phyloP scores from a whole-genome alignment of 1,140 invertebrate species.

The Gonioctena quinquepunctata region DNA sequence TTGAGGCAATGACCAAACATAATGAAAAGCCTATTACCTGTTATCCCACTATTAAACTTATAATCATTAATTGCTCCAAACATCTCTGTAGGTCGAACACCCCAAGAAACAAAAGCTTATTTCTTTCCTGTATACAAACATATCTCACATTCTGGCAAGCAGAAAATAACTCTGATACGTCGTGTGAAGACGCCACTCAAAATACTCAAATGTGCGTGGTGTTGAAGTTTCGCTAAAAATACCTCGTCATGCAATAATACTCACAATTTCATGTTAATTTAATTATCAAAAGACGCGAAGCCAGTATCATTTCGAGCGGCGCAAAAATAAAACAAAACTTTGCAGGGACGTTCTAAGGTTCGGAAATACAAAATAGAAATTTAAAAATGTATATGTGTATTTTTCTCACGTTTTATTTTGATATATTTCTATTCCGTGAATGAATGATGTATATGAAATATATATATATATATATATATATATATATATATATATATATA shows the following conservation, averaged over 20 bases:
- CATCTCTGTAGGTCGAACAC: neutral
- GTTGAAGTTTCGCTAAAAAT: neutral
- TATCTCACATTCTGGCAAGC: neutral
- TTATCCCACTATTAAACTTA: too few species aligned
- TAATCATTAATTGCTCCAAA: too few species aligned
- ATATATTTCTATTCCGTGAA: too few species aligned
- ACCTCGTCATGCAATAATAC: neutral
- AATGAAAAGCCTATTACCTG: too few species aligned
- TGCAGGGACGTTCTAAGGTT: neutral
- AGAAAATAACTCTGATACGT: neutral
- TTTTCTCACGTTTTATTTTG: too few species aligned
- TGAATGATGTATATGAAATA: too few species aligned
- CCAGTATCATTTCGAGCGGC: neutral
- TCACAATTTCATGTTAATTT: conserved; percentile 10
- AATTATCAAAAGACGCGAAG: conserved; percentile 5
- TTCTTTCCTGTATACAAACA: neutral
- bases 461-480: too few species aligned
- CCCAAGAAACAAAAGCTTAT: neutral
- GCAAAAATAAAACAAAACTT: neutral
- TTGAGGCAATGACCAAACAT: too few species aligned
- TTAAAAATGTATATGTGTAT: neutral
- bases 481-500: too few species aligned
- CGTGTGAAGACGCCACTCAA: neutral
- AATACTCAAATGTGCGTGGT: neutral
- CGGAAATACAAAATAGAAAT: neutral